Conservation (phyloP, 2,888 invertebrate genomes). For the Lepas anatifera region DNA sequence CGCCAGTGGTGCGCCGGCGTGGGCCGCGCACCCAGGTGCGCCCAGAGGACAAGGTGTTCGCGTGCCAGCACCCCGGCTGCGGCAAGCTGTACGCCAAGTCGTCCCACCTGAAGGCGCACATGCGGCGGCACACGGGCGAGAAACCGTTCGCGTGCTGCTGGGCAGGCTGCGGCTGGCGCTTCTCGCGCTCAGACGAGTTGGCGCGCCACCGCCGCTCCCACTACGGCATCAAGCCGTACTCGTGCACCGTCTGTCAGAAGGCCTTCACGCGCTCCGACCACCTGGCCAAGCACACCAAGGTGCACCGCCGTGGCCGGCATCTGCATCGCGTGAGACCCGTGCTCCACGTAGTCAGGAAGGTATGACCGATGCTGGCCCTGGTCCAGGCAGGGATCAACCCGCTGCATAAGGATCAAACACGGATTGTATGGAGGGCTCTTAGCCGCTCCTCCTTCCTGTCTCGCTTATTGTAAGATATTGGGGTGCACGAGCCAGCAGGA, state of each 20-base stretch:
- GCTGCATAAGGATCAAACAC: too few relatives aligned
- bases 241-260: constrained; percentile 75
- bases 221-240: constrained; percentile 87
- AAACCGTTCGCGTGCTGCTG: constrained; percentile 43
- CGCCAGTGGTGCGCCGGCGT: constrained; percentile 15
- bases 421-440: too few relatives aligned
- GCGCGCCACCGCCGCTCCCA: constrained; percentile 88
- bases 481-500: too few relatives aligned
- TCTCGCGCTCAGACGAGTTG: constrained; percentile 86
- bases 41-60: constrained; percentile 43
- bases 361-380: too few relatives aligned
- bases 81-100: constrained; percentile 76
- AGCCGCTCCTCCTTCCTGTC: too few relatives aligned
- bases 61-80: constrained; percentile 56
- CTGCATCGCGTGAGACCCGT: not conserved
- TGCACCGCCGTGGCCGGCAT: constrained; percentile 23
- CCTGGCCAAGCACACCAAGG: constrained; percentile 73
- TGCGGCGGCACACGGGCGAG: constrained; percentile 66
- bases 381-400: too few relatives aligned
- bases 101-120: constrained; percentile 77
- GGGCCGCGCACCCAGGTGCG: constrained; percentile 15
- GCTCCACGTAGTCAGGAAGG: not conserved
- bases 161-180: constrained; percentile 77
- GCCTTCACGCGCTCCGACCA: constrained; percentile 88
- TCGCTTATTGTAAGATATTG: too few relatives aligned